Evolutionary conservation across 2,888 invertebrate species (phyloP).

Genomic region (Eremobia ochroleuca): DNA sequence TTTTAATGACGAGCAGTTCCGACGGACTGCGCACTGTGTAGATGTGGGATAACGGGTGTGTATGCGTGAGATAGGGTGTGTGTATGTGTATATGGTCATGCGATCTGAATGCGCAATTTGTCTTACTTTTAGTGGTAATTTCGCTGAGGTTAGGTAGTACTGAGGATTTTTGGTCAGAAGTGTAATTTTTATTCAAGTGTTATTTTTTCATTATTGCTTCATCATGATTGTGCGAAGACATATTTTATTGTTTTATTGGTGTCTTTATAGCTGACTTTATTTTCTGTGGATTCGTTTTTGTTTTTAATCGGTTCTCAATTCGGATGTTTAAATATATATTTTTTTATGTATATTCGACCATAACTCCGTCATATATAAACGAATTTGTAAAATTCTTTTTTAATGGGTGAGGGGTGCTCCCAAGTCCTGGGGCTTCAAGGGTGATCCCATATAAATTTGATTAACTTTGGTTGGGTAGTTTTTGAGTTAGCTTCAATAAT

Average conservation of each 20-base stretch:
- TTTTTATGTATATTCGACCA: no score
- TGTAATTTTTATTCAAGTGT: slow-evolving; percentile 20
- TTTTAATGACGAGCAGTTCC: slow-evolving; percentile 68
- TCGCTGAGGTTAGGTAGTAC: slow-evolving; percentile 12
- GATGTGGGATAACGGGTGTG: background rate
- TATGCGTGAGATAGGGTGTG: background rate
- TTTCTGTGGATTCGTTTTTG: background rate
- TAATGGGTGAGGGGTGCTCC: no score
- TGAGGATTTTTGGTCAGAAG: background rate
- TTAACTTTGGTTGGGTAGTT: no score
- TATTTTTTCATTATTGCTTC: background rate
- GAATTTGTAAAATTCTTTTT: no score
- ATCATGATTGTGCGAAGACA: background rate
- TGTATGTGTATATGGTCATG: background rate
- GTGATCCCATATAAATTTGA: no score
- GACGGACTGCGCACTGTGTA: slow-evolving; percentile 28
- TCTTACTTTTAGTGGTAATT: slow-evolving; percentile 48
- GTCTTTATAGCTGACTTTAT: background rate
- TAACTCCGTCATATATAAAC: no score
- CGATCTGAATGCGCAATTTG: slow-evolving; percentile 38
- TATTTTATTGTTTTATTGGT: background rate
- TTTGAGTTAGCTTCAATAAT: no score
- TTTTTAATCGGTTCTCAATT: no score
- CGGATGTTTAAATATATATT: no score
- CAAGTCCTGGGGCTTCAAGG: no score